Conservation (phyloP, 2,888 invertebrate species). For the Tenthredo amoena region DNA sequence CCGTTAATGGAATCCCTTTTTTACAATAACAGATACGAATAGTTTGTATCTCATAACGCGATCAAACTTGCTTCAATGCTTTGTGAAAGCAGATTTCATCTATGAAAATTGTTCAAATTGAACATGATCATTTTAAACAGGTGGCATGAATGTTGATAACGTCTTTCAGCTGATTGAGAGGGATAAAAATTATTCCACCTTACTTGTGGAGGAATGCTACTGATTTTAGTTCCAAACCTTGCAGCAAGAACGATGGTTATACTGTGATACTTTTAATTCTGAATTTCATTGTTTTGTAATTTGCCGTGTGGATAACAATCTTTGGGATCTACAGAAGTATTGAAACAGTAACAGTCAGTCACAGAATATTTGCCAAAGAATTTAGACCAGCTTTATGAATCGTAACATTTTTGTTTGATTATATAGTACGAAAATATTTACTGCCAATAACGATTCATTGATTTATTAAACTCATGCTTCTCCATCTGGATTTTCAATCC, state of each 20-base stretch:
- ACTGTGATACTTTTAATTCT: slow-evolving; percentile 18
- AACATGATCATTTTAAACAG: not conserved
- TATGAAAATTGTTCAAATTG: not conserved
- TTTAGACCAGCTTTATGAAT: not conserved
- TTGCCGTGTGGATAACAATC: not conserved
- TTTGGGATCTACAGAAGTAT: not conserved
- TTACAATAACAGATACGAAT: slow-evolving; percentile 9
- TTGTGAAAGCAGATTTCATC: not conserved
- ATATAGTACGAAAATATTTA: not conserved
- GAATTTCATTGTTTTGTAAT: not conserved
- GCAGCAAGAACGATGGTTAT: not conserved
- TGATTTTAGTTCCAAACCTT: not conserved
- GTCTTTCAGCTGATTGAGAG: not conserved
- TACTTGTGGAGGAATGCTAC: not conserved
- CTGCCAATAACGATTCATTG: not conserved
- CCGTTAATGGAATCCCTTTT: slow-evolving; percentile 35
- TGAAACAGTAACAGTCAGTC: not conserved
- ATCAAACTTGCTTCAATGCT: slow-evolving; percentile 10
- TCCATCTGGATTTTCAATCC: not conserved
- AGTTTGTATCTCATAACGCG: not conserved
- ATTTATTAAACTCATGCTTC: not conserved
- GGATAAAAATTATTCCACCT: not conserved
- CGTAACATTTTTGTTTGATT: not conserved
- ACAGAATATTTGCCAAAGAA: slow-evolving; percentile 12
- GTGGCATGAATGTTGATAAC: not conserved